phyloP scores from a whole-genome alignment of 2,113 vertebrate genomes.

The Amazona vittata region DNA sequence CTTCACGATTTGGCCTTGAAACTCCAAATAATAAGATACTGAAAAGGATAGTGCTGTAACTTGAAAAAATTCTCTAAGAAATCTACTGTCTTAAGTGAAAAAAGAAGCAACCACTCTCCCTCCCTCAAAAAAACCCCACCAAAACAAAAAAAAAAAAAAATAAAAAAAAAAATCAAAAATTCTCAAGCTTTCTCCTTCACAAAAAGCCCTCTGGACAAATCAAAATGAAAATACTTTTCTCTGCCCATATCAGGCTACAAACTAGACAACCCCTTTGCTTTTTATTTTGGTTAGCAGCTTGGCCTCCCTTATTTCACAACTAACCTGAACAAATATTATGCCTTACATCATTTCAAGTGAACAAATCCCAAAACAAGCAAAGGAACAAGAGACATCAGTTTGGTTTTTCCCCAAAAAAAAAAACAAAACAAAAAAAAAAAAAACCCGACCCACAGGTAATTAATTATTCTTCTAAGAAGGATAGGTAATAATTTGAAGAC shows the following conservation, averaged over 20 bases:
- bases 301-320: neutral
- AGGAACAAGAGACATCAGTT: conserved; percentile 21
- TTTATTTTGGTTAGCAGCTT: conserved; percentile 64
- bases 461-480: neutral
- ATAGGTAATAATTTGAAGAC: neutral
- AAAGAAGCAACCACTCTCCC: neutral
- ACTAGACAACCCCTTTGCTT: neutral
- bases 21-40: neutral
- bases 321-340: conserved; percentile 62
- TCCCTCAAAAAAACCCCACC: neutral
- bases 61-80: neutral
- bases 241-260: neutral
- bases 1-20: neutral
- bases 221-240: neutral
- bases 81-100: neutral
- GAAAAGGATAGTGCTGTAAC: neutral
- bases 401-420: neutral
- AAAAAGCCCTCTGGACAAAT: neutral
- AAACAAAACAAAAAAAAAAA: neutral
- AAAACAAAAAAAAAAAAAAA: neutral
- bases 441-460: neutral
- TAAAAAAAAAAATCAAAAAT: neutral
- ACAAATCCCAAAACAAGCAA: conserved; percentile 53
- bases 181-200: neutral
- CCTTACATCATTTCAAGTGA: conserved; percentile 23